Percentiles rank a stretch among this genome's conserved stretches.
Evolutionary conservation across 2,888 invertebrate species (phyloP).

Genomic region (Carterocephalus palaemon): DNA sequence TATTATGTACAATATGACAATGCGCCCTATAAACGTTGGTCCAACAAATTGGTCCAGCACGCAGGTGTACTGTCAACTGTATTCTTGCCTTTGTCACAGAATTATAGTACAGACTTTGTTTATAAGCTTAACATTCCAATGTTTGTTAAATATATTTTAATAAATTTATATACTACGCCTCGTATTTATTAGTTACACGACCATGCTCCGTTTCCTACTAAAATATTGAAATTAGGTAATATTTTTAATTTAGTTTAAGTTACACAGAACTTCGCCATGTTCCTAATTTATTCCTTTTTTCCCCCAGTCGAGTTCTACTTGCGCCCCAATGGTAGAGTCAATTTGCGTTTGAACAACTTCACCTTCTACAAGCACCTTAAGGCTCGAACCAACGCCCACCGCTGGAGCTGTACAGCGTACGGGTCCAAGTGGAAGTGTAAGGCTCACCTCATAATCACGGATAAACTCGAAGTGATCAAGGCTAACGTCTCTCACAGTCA

Average conservation of each 20-base stretch:
- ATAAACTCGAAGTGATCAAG: constrained; percentile 60
- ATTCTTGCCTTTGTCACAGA: too few species aligned
- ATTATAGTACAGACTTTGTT: neutral
- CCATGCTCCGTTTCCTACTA: too few species aligned
- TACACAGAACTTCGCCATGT: neutral
- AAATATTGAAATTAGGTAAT: too few species aligned
- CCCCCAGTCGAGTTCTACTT: constrained; percentile 55
- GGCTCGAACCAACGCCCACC: constrained; percentile 58
- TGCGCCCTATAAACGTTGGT: too few species aligned
- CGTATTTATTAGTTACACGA: constrained; percentile 16
- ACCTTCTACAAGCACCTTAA: constrained; percentile 68
- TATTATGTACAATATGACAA: too few species aligned
- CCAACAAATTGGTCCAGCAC: too few species aligned
- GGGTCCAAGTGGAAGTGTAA: constrained; percentile 66
- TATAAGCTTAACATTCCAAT: constrained; percentile 9
- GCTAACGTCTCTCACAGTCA: constrained; percentile 60
- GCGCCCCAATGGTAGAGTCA: constrained; percentile 63
- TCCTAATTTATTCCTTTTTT: constrained; percentile 14
- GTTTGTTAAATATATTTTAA: constrained; percentile 8
- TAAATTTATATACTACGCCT: neutral
- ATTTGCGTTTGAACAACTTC: constrained; percentile 64
- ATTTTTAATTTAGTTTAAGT: too few species aligned
- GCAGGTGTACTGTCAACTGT: too few species aligned
- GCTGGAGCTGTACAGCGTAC: constrained; percentile 69
- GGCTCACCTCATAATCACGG: constrained; percentile 65